Percentiles rank a stretch among this genome's conserved stretches.
Conservation (phyloP, 1,140 invertebrate species). For the Bombus affinis region DNA sequence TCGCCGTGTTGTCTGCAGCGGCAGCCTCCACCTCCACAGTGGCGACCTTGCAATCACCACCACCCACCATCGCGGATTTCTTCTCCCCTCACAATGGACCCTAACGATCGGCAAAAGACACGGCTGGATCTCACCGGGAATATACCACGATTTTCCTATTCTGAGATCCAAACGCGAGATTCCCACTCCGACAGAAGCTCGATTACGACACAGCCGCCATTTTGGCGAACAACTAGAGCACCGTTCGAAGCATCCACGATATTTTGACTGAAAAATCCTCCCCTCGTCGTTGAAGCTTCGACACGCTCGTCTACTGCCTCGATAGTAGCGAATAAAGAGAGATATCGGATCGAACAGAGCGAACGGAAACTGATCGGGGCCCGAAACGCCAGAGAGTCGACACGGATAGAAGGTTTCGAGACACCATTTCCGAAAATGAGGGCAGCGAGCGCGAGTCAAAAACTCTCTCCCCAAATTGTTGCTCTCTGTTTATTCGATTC, state of each 20-base stretch:
- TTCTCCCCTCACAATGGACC: slow-evolving; percentile 45
- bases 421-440: slow-evolving; percentile 44
- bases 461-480: slow-evolving; percentile 41
- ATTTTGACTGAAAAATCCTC: not conserved
- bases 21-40: slow-evolving; percentile 90
- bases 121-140: slow-evolving; percentile 35
- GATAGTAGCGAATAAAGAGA: not conserved
- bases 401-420: not conserved
- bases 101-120: slow-evolving; percentile 56
- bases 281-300: too few relatives aligned
- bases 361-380: not conserved
- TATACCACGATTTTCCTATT: not conserved
- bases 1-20: slow-evolving; percentile 90
- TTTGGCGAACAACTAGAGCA: slow-evolving; percentile 75
- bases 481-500: slow-evolving; percentile 44
- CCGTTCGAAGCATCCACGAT: not conserved
- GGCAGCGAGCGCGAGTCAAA: slow-evolving; percentile 37
- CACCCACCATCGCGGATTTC: slow-evolving; percentile 83
- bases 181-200: slow-evolving; percentile 3
- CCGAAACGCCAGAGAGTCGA: not conserved
- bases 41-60: slow-evolving; percentile 92
- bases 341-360: not conserved
- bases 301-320: too few relatives aligned
- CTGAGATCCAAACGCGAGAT: slow-evolving; percentile 42
- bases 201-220: slow-evolving; percentile 71